Percentiles rank a stretch among this genome's conserved stretches.
These are phyloP conservation scores for Phenacoccus solenopsis DNA, from an alignment of 1,140 invertebrate species.

Conservation along the genomic window DNA sequence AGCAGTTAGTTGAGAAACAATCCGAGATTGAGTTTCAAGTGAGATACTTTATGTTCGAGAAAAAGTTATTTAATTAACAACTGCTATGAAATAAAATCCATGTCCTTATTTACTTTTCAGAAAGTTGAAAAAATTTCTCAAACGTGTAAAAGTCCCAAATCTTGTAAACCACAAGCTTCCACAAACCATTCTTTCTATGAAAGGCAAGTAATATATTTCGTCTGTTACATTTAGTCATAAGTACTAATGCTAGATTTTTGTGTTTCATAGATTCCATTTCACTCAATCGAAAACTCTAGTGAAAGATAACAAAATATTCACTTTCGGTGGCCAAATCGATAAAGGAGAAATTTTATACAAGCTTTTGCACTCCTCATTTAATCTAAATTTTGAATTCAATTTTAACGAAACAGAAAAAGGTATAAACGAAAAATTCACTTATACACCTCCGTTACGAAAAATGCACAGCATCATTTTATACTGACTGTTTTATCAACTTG, in stretches of 20 bases:
- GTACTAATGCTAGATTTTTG: too few species aligned
- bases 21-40: background rate
- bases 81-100: too few species aligned
- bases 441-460: too few species aligned
- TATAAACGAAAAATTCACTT: too few species aligned
- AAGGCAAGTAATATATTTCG: background rate
- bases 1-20: background rate
- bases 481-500: too few species aligned
- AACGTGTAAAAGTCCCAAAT: background rate
- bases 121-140: background rate
- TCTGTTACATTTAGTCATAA: too few species aligned
- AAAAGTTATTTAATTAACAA: too few species aligned
- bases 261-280: background rate
- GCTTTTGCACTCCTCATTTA: background rate
- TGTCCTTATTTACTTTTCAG: too few species aligned
- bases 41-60: background rate
- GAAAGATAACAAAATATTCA: background rate
- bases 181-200: background rate
- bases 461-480: too few species aligned
- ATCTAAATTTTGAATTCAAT: background rate
- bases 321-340: background rate
- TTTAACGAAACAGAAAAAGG: background rate
- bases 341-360: background rate
- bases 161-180: background rate
- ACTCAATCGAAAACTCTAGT: background rate